phyloP scores from a whole-genome alignment of 1,140 invertebrate species.

The Philotrypesis tridentata region DNA sequence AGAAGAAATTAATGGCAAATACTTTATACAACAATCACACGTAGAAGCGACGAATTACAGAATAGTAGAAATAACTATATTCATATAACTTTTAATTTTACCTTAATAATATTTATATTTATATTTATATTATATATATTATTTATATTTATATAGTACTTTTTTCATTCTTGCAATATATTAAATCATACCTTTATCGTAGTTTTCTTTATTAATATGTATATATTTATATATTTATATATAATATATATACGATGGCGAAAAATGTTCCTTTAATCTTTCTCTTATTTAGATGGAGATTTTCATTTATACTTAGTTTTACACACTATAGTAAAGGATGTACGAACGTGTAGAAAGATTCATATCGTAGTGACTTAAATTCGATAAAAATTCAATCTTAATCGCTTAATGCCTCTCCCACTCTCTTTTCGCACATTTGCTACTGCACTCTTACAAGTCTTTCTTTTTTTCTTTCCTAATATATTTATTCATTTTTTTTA shows the following conservation, averaged over 20 bases:
- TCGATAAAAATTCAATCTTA: constrained; percentile 69
- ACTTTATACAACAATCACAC: constrained; percentile 73
- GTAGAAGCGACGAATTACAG: constrained; percentile 72
- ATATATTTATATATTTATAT: constrained; percentile 61
- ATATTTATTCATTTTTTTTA: neutral
- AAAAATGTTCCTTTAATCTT: constrained; percentile 61
- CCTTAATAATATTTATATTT: constrained; percentile 56
- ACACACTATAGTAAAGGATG: constrained; percentile 66
- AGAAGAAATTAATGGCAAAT: constrained; percentile 68
- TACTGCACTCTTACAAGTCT: neutral
- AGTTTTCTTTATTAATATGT: constrained; percentile 56
- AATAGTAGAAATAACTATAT: constrained; percentile 73
- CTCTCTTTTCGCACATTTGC: constrained; percentile 7
- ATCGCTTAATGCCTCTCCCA: constrained; percentile 49
- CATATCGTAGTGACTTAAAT: constrained; percentile 70
- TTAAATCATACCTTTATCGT: constrained; percentile 60
- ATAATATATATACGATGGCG: constrained; percentile 60
- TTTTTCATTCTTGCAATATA: constrained; percentile 60
- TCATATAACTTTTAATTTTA: constrained; percentile 58
- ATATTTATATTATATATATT: constrained; percentile 51
- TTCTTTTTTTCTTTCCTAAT: neutral
- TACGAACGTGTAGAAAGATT: constrained; percentile 74
- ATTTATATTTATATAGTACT: constrained; percentile 59
- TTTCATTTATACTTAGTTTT: constrained; percentile 53
- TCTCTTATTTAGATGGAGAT: constrained; percentile 53